phyloP scores from a whole-genome alignment of 2,888 invertebrate genomes.

The Galerucella nymphaeae region DNA sequence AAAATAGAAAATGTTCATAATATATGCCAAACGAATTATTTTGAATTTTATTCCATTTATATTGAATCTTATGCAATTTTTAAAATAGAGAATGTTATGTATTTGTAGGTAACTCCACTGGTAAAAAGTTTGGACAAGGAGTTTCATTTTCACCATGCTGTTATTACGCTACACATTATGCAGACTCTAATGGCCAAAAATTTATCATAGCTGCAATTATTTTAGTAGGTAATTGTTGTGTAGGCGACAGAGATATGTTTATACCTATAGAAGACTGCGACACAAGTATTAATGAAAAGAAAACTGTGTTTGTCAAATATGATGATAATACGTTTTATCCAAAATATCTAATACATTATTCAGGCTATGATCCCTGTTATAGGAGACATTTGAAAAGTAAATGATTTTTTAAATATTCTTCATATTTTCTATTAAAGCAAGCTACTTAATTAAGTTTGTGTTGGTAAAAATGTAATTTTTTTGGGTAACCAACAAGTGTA shows the following conservation, averaged over 20 bases:
- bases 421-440: too few species aligned
- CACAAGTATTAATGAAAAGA: slow-evolving; percentile 20
- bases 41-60: neutral
- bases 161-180: slow-evolving; percentile 27
- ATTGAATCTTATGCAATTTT: too few species aligned
- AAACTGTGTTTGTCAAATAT: slow-evolving; percentile 26
- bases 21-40: slow-evolving; percentile 52
- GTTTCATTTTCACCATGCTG: slow-evolving; percentile 17
- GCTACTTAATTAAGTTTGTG: too few species aligned
- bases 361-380: neutral
- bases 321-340: slow-evolving; percentile 29
- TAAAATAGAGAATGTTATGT: neutral
- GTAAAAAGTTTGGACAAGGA: slow-evolving; percentile 27
- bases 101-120: slow-evolving; percentile 13
- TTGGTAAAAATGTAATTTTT: too few species aligned
- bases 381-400: neutral
- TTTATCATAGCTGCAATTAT: slow-evolving; percentile 19
- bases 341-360: slow-evolving; percentile 12
- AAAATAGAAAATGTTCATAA: slow-evolving; percentile 40
- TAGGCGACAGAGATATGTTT: slow-evolving; percentile 5
- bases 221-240: slow-evolving; percentile 18
- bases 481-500: too few species aligned
- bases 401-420: too few species aligned
- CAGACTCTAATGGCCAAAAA: slow-evolving; percentile 7
- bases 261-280: slow-evolving; percentile 17